A percentile compares a stretch with the other conserved stretches of the same genome.
These are phyloP conservation scores for Danaus plexippus DNA, from an alignment of 1,140 invertebrate genomes.

Conservation along the genomic window DNA sequence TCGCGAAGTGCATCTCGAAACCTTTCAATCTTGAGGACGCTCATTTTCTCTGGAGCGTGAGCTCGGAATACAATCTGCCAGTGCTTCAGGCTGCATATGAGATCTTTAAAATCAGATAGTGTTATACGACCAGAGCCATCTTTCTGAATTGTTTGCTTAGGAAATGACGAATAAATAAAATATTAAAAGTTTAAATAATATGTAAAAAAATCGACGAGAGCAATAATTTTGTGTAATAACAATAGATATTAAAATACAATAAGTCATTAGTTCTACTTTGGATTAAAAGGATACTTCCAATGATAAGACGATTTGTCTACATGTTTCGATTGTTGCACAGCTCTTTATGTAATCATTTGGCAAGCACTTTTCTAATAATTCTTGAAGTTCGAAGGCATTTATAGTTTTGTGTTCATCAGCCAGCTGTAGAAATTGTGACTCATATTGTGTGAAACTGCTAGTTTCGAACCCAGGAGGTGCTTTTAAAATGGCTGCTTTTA, in stretches of 20 bases:
- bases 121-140: constrained; percentile 86
- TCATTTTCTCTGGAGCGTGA: constrained; percentile 92
- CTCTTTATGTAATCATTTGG: constrained; percentile 97
- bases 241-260: too few species aligned
- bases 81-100: constrained; percentile 92
- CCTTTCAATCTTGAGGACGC: constrained; percentile 89
- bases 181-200: not conserved
- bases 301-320: constrained; percentile 89
- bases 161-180: constrained; percentile 25
- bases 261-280: too few species aligned
- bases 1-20: constrained; percentile 87
- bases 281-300: constrained; percentile 82
- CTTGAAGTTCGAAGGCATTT: constrained; percentile 93
- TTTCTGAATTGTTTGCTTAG: constrained; percentile 73
- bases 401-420: constrained; percentile 92
- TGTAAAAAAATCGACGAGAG: too few species aligned
- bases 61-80: constrained; percentile 94
- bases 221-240: too few species aligned
- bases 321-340: constrained; percentile 93
- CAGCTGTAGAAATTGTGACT: constrained; percentile 90
- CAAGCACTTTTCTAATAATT: constrained; percentile 90
- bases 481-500: constrained; percentile 82
- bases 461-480: constrained; percentile 77
- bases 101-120: constrained; percentile 90
- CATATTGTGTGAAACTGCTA: constrained; percentile 88